Evolutionary conservation across 2,888 invertebrate genomes (phyloP).

Genomic region (Sphaeridia pumilis): DNA sequence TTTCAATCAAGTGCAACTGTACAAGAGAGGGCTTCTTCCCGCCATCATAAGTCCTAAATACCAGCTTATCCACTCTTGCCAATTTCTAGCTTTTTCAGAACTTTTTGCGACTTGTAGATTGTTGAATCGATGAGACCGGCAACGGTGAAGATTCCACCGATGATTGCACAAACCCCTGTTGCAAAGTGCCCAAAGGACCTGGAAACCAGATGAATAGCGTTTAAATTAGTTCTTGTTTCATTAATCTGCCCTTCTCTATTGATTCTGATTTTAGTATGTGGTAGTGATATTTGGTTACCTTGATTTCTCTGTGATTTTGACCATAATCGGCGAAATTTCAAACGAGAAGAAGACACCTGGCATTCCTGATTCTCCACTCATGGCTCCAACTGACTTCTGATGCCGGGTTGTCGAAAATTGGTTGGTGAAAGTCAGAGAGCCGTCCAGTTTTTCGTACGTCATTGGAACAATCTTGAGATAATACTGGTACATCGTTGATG

Average conservation of each 20-base stretch:
- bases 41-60: no score
- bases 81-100: conserved; percentile 76
- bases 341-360: conserved; percentile 95
- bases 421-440: conserved; percentile 64
- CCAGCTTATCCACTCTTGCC: conserved; percentile 50
- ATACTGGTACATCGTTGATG: conserved; percentile 89
- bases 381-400: conserved; percentile 48
- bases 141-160: conserved; percentile 89
- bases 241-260: no score
- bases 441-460: conserved; percentile 64
- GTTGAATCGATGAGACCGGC: conserved; percentile 88
- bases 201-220: conserved; percentile 35
- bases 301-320: conserved; percentile 81
- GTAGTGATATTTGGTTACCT: no score
- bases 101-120: conserved; percentile 73
- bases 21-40: no score
- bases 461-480: conserved; percentile 96
- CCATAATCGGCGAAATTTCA: conserved; percentile 94
- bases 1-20: no score
- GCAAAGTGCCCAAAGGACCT: conserved; percentile 89
- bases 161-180: conserved; percentile 90
- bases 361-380: conserved; percentile 32
- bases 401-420: conserved; percentile 96
- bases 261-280: no score
- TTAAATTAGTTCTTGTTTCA: no score